Base-by-base conservation (phyloP, 2,888 invertebrate species). In the Scaptomyza polygonia region DNA sequence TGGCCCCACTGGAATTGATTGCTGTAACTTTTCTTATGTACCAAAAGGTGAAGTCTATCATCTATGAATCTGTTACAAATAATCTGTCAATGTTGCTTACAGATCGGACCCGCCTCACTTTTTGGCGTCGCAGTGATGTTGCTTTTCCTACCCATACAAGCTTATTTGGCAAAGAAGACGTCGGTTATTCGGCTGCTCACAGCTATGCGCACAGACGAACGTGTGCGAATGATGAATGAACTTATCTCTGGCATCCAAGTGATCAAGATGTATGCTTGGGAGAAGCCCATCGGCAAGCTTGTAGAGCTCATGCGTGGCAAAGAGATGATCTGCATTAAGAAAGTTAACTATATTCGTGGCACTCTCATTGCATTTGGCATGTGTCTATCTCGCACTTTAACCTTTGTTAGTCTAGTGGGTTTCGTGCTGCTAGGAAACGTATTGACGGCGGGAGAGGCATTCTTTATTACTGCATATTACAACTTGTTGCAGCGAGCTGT, bases 231-330 rank as follows among this genome's bases (percentile, higher is more conserved):
- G 42, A 98, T 98, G 95, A 97, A 96, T 89, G 98, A 98, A 92
- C 95, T 96, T 25, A 94, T 98, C 32, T 94, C 94, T 79, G 97
- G 97, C 1, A 96, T 97, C 88, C 94, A 97, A 92, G 97, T 98
- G 0, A 96, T 98, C 72, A 98, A 98, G 92, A 98, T 98, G 97
- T 98, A 97, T 88, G 96, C 97, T 0, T 98, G 98, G 96, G 98
- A 98, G 89, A 94, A 94, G 81, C 96, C 97, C 0, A 97, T 98
- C 89, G 94, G 95, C 18, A 93, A 94, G 72, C 93, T 97, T 47
- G 95, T 98, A 0, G 94, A 93, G 7, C 77, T 92, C 14, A 93
- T 95, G 1, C 92, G 96, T 89, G 91, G 89, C 92, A 93, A 92
- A 79, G 90, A 90, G 79, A 80, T 94, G 92, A 93, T 93, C 61